Base-by-base conservation (phyloP, 2,797 vertebrate species). In the Lithobates pipiens region DNA sequence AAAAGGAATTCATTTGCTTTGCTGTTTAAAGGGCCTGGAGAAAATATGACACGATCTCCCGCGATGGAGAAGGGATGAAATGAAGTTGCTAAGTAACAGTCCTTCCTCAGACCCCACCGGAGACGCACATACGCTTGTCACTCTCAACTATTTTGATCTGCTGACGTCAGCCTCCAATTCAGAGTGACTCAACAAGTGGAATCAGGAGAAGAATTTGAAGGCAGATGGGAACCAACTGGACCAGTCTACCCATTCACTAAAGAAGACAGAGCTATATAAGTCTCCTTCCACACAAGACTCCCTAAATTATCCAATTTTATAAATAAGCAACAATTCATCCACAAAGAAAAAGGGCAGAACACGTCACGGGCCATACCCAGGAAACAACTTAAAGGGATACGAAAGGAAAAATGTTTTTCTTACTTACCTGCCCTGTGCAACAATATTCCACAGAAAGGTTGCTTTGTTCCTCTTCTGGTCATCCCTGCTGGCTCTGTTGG, bases 51-150 rank as follows among this genome's bases (percentile, higher is more conserved):
- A 63, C 42, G 29, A 6, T 27, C 34, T 77, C n/a, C 46, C 23
- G 46, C 18, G 39, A 32, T 77, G 77, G 36, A 71, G 67, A 72
- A 73, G 3, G 71, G 76, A 78, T 73, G 27, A 65, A 46, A 36
- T 67, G 6, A 79, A 67, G 76, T 85, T 78, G 76, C 76, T 79
- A 73, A 73, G 83, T 85, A 85, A 85, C 76, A 32, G 71, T 50
- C 42, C 81, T 68, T 76, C 27, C 65, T 76, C 10, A 70, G 74
- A 77, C 46, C 82, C 23, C 1, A 69, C 11, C 16, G 61, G 11
- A 77, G 57, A 50, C 75, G 46, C 75, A 83, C 32, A 77, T 84
- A 27, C 11, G 32, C 74, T 32, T 84, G 72, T 83, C 73, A 77
- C 61, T 69, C 44, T 61, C 44, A 71, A 76, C 73, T 84, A 72